Evolutionary conservation across 2,113 vertebrate species (phyloP).

Genomic region (Vombatus ursinus): DNA sequence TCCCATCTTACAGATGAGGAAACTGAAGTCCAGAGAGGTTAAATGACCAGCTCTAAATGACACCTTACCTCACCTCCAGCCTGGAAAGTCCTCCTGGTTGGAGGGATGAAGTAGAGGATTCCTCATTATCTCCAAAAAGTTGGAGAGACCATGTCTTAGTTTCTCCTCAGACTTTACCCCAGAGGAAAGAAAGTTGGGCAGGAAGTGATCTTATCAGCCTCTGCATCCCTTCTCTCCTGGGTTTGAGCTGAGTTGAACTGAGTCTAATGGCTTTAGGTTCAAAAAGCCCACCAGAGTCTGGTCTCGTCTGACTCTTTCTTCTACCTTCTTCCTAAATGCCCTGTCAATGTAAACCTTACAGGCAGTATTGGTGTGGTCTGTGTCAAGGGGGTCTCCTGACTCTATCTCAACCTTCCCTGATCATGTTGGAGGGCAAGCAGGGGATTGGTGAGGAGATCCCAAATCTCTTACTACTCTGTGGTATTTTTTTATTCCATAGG

Average conservation of each 20-base stretch:
- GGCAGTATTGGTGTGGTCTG: background rate
- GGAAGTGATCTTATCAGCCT: background rate
- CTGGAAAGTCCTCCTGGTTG: background rate
- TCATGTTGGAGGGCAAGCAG: background rate
- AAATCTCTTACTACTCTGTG: background rate
- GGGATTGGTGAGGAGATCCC: background rate
- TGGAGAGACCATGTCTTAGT: background rate
- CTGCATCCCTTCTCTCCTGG: background rate
- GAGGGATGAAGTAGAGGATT: background rate
- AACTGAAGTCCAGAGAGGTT: background rate
- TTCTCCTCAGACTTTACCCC: background rate
- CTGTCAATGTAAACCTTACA: background rate
- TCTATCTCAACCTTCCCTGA: background rate
- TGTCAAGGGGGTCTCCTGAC: background rate
- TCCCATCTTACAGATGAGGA: background rate
- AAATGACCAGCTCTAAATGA: background rate
- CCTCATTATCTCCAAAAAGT: background rate
- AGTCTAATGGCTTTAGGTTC: background rate
- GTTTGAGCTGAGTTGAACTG: background rate
- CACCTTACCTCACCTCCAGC: background rate
- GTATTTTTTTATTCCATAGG: background rate
- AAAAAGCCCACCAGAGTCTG: background rate
- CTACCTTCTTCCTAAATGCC: background rate
- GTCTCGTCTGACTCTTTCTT: background rate
- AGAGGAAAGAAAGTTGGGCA: background rate